These are phyloP conservation scores for Otolemur crassicaudatus DNA, from an alignment of 2,797 vertebrate species.

Conservation along the genomic window DNA sequence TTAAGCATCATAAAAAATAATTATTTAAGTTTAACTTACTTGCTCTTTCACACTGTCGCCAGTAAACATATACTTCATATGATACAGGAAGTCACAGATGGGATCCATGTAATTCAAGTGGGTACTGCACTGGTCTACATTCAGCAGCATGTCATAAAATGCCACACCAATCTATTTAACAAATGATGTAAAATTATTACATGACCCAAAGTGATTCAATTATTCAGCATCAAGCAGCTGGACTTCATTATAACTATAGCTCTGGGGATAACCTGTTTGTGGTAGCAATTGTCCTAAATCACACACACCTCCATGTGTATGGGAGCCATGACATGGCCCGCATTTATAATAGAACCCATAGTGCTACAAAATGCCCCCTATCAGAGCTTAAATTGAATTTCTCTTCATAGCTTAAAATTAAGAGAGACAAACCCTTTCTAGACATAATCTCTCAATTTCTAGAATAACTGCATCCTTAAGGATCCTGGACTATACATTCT, in stretches of 20 bases:
- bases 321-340: background rate
- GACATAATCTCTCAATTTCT: background rate
- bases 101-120: conserved; percentile 98
- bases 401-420: conserved; percentile 1
- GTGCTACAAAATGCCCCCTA: background rate
- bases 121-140: conserved; percentile 94
- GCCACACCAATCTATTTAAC: conserved; percentile 96
- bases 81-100: conserved; percentile 99
- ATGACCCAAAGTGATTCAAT: background rate
- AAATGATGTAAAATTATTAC: conserved; percentile 50
- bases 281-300: background rate
- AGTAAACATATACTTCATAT: conserved; percentile 99
- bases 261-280: background rate
- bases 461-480: background rate
- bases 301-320: background rate
- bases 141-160: conserved; percentile 99
- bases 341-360: background rate
- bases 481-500: background rate
- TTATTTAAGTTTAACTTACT: conserved; percentile 87
- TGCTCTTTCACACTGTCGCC: conserved; percentile 99
- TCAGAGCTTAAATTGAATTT: background rate
- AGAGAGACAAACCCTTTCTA: background rate
- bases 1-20: conserved; percentile 34
- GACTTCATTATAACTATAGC: background rate
- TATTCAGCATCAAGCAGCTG: background rate